Base-by-base conservation (phyloP, 35 echinoderm and acorn worm genomes). In the Holothuria glaberrima region DNA sequence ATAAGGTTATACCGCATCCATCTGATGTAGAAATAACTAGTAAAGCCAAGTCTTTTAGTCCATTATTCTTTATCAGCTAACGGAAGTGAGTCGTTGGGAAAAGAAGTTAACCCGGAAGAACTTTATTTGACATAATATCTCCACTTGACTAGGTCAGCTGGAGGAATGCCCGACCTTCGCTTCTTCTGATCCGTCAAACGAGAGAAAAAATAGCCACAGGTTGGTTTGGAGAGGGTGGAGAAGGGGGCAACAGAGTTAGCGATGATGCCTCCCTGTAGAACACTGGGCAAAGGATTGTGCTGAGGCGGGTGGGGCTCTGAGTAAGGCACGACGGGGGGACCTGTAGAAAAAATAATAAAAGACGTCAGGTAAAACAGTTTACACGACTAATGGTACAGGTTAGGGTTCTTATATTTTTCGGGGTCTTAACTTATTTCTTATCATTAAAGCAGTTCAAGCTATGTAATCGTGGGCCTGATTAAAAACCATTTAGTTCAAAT, bases 161-260 rank as follows among this genome's bases (percentile, higher is more conserved):
- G 67, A 22, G 97, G 93, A 48, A 99, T 99, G 10, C 97, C 97
- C 22, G 91, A 88, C 20, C 31, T 48, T 61, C 91, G 80, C 48
- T 99, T 99, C 91, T 95, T 99, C 84, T 99, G 88, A 46, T 99
- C 93, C 1, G 93, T 99, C 17, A 35, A 30, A 14, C 97, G 82
- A 28, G 97, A 99, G 59, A 99, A 99, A 62, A 93, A 99, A 29
- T 68, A 94, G 4, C 97, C 97, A 62, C 97, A 99, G 0, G 97
- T 99, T 13, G 97, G 93, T 76, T 99, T 99, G 41, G 83, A 86
- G 2, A 90, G 75, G 25, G 97, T 99, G 5, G 97, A 82, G 68
- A 99, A 99, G 2, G 97, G 97, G 18, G 97, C 97, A 30, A 99
- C 88, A 12, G 97, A 99, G 69, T 99, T 99, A 3, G 91, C 71